These are phyloP conservation scores for Asteroscopus sphinx DNA, from an alignment of 2,888 invertebrate species.

Conservation along the genomic window DNA sequence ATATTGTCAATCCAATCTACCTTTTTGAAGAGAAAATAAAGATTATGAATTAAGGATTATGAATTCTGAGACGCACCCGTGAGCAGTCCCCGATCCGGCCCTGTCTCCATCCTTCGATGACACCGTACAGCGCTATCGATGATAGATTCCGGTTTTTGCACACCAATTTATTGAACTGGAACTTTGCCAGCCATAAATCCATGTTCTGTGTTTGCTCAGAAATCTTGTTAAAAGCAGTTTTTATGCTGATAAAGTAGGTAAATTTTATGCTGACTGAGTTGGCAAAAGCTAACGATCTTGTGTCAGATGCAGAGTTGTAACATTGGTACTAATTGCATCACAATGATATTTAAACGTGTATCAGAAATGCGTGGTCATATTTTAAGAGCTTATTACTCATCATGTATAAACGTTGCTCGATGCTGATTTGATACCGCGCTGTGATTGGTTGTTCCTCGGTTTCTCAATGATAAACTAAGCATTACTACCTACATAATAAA, in stretches of 20 bases:
- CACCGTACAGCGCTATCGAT: constrained; percentile 48
- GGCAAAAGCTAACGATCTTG: constrained; percentile 15
- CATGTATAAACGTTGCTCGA: too few relatives aligned
- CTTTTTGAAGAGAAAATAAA: too few relatives aligned
- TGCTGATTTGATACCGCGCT: too few relatives aligned
- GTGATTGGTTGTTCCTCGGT: too few relatives aligned
- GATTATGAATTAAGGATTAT: too few relatives aligned
- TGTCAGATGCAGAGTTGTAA: constrained; percentile 11
- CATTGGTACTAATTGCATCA: constrained; percentile 23
- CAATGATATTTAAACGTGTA: too few relatives aligned
- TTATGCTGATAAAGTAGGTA: constrained; percentile 24
- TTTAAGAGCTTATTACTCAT: too few relatives aligned
- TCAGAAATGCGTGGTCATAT: too few relatives aligned
- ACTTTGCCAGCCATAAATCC: constrained; percentile 57
- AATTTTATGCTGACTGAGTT: constrained; percentile 25
- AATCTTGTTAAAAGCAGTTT: constrained; percentile 40
- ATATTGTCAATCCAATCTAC: too few relatives aligned
- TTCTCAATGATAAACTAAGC: too few relatives aligned
- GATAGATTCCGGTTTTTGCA: constrained; percentile 61
- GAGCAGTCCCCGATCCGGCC: constrained; percentile 16
- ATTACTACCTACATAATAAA: too few relatives aligned
- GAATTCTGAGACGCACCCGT: too few relatives aligned
- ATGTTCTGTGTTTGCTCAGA: constrained; percentile 46
- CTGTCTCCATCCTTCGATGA: constrained; percentile 40
- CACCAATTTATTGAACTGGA: constrained; percentile 62